These are phyloP conservation scores for Hemithea aestivaria DNA, from an alignment of 2,888 invertebrate species.

Conservation along the genomic window DNA sequence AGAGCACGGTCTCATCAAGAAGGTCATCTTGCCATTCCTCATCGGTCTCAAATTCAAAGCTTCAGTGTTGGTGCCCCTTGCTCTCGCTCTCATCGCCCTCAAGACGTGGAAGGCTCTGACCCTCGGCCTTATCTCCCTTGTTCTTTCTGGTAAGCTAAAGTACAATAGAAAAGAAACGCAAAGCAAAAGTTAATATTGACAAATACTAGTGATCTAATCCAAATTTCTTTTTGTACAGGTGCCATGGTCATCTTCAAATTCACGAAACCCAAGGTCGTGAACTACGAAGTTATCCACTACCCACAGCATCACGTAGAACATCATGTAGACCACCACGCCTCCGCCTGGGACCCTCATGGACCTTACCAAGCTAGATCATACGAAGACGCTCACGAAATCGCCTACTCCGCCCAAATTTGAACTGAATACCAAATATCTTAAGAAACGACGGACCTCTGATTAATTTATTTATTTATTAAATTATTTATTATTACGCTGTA, in stretches of 20 bases:
- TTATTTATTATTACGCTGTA: conserved; percentile 68
- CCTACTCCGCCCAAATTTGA: conserved; percentile 78
- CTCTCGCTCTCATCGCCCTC: conserved; percentile 89
- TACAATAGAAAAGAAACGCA: too few relatives aligned
- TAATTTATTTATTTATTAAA: conserved; percentile 70
- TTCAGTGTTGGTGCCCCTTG: conserved; percentile 89
- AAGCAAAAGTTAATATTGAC: too few relatives aligned
- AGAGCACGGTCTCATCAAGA: conserved; percentile 91
- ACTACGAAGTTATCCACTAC: conserved; percentile 92
- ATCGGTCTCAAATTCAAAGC: conserved; percentile 92
- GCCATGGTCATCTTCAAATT: conserved; percentile 93
- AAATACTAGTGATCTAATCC: not conserved
- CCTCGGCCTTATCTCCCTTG: conserved; percentile 89
- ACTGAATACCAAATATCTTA: conserved; percentile 39
- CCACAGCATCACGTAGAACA: conserved; percentile 86
- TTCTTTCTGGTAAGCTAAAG: conserved; percentile 82
- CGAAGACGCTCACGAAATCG: conserved; percentile 79
- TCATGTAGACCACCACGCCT: conserved; percentile 79
- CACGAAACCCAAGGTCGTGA: conserved; percentile 91
- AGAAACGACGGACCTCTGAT: conserved; percentile 63
- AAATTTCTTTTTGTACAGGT: conserved; percentile 40
- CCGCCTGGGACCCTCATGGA: conserved; percentile 77
- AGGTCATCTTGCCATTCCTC: conserved; percentile 90
- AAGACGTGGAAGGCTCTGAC: conserved; percentile 95
- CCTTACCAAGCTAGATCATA: conserved; percentile 81